These are phyloP conservation scores for Cebidichthys violaceus DNA, from an alignment of 2,113 vertebrate genomes.

Conservation along the genomic window DNA sequence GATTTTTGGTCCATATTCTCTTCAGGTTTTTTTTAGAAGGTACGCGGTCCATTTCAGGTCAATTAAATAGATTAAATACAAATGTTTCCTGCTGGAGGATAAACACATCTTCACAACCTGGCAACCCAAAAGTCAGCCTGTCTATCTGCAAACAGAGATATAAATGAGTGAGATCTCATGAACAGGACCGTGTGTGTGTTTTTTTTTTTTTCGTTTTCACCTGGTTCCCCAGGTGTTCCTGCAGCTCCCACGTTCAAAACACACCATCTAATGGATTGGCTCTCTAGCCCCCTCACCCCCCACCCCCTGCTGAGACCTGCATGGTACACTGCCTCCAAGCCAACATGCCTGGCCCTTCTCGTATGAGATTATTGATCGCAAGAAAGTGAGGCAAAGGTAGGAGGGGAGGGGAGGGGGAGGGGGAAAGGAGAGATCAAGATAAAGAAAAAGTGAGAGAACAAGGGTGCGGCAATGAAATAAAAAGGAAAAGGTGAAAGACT, in stretches of 20 bases:
- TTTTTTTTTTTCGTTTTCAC: slow-evolving; percentile 3
- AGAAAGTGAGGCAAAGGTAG: slow-evolving; percentile 25
- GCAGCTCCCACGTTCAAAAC: slow-evolving; percentile 46
- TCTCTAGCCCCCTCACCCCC: background rate
- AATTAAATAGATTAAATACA: background rate
- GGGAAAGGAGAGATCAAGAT: slow-evolving; percentile 1
- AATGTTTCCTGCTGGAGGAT: background rate
- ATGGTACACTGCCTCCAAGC: slow-evolving; percentile 17
- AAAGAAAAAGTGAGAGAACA: slow-evolving; percentile 26
- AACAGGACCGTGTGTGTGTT: background rate
- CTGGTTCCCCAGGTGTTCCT: slow-evolving; percentile 49
- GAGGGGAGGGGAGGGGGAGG: background rate
- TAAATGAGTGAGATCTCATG: background rate
- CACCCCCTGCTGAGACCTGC: slow-evolving; percentile 9
- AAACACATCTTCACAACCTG: background rate
- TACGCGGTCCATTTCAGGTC: background rate
- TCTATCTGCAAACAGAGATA: background rate
- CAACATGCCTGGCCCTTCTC: slow-evolving; percentile 32
- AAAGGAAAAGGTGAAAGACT: slow-evolving; percentile 30
- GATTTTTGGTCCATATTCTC: background rate
- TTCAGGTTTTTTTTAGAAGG: background rate
- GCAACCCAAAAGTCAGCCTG: background rate
- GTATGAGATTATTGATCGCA: slow-evolving; percentile 67
- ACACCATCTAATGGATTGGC: slow-evolving; percentile 65
- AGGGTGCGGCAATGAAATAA: slow-evolving; percentile 9